Conservation (phyloP, 2,888 invertebrate genomes). For the Muschampia plurimacula region DNA sequence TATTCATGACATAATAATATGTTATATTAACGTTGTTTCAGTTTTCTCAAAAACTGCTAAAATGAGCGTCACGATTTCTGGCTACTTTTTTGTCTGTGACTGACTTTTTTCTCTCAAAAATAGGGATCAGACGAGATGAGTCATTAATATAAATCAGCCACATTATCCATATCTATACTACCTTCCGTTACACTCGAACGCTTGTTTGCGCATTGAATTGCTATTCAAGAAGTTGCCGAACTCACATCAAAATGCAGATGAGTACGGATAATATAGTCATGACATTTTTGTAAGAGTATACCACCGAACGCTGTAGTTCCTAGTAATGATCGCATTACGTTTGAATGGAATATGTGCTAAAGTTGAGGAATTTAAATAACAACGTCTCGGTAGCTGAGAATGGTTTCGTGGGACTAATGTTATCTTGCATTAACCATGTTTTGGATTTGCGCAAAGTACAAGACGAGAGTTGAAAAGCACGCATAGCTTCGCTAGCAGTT, state of each 20-base stretch:
- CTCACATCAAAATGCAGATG: slow-evolving; percentile 56
- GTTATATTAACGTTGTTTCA: no score
- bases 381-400: slow-evolving; percentile 4
- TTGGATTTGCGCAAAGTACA: not conserved
- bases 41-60: no score
- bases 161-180: slow-evolving; percentile 17
- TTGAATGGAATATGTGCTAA: slow-evolving; percentile 20
- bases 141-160: slow-evolving; percentile 9
- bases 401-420: not conserved
- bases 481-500: not conserved
- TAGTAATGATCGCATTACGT: slow-evolving; percentile 28
- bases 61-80: no score
- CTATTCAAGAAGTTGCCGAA: slow-evolving; percentile 54
- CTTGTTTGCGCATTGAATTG: slow-evolving; percentile 54
- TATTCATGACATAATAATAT: no score
- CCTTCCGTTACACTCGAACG: slow-evolving; percentile 24
- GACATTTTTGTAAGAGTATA: slow-evolving; percentile 47
- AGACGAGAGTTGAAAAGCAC: not conserved
- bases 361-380: slow-evolving; percentile 33
- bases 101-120: no score
- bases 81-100: no score
- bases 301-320: slow-evolving; percentile 2
- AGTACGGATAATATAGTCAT: slow-evolving; percentile 52
- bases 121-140: not conserved
- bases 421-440: not conserved